These are phyloP conservation scores for Cardiocondyla obscurior DNA, from an alignment of 1,140 invertebrate species.

Conservation along the genomic window DNA sequence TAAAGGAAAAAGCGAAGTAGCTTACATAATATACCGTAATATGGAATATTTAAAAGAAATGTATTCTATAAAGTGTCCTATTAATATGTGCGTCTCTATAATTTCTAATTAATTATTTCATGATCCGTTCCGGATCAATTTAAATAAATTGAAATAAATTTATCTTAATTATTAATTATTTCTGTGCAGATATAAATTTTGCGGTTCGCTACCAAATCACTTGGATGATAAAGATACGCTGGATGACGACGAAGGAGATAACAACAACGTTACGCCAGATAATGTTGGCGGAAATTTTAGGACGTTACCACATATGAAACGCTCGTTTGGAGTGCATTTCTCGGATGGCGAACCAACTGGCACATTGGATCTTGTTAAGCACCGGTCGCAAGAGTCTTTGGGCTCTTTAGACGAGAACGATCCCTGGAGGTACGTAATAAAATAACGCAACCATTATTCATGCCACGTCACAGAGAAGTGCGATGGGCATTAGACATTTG, in stretches of 20 bases:
- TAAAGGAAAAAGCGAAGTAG: not conserved
- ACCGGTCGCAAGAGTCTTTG: conserved; percentile 80
- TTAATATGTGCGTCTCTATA: not conserved
- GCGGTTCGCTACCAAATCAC: conserved; percentile 89
- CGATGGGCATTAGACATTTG: not conserved
- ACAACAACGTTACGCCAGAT: conserved; percentile 84
- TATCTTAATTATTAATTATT: conserved; percentile 9
- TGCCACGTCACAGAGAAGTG: not conserved
- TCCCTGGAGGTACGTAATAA: conserved; percentile 79
- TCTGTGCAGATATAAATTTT: conserved; percentile 83
- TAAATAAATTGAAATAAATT: not conserved
- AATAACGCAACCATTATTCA: not conserved
- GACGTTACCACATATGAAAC: conserved; percentile 86
- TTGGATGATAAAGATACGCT: conserved; percentile 86
- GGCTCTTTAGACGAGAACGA: conserved; percentile 81
- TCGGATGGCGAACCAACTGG: conserved; percentile 82
- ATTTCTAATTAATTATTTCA: not conserved
- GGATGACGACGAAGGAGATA: conserved; percentile 84
- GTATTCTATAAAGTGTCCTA: not conserved
- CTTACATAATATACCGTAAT: not conserved
- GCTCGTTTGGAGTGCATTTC: conserved; percentile 81
- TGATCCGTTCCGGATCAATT: not conserved
- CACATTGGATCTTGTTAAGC: conserved; percentile 78
- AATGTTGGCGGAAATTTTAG: conserved; percentile 86
- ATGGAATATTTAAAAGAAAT: not conserved